Percentiles rank a stretch among this genome's conserved stretches.
These are phyloP conservation scores for Zonitis immaculata DNA, from an alignment of 2,888 invertebrate species.

Conservation along the genomic window DNA sequence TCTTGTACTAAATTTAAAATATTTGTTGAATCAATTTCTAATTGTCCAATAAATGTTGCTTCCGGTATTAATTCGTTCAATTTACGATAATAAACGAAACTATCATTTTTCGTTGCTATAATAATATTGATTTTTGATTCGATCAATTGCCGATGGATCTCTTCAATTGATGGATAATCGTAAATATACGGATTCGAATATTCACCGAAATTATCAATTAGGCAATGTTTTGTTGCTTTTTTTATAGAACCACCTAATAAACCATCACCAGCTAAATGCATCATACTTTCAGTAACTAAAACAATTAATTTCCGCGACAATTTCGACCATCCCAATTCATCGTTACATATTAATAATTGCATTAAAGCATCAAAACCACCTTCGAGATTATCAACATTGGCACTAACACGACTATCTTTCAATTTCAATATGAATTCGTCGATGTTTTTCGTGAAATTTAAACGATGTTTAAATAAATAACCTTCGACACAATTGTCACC, in stretches of 20 bases:
- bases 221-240: slow-evolving; percentile 1
- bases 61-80: slow-evolving; percentile 65
- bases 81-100: slow-evolving; percentile 62
- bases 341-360: slow-evolving; percentile 65
- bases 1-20: slow-evolving; percentile 76
- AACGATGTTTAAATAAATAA: slow-evolving; percentile 76
- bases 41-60: slow-evolving; percentile 70
- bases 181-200: slow-evolving; percentile 55
- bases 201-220: slow-evolving; percentile 17
- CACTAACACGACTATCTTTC: slow-evolving; percentile 30
- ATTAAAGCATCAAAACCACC: slow-evolving; percentile 81
- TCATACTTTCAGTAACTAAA: slow-evolving; percentile 33
- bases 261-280: slow-evolving; percentile 70
- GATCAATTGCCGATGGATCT: slow-evolving; percentile 9
- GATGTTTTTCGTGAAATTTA: slow-evolving; percentile 57
- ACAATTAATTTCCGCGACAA: slow-evolving; percentile 54
- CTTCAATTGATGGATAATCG: slow-evolving; percentile 72
- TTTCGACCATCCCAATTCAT: slow-evolving; percentile 68
- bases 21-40: slow-evolving; percentile 80
- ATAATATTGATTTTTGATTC: slow-evolving; percentile 70
- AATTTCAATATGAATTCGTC: slow-evolving; percentile 50
- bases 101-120: slow-evolving; percentile 75
- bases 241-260: slow-evolving; percentile 54
- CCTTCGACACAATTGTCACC: slow-evolving; percentile 65
- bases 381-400: slow-evolving; percentile 49